Conservation (phyloP, 2,888 invertebrate species). For the Apamea anceps region DNA sequence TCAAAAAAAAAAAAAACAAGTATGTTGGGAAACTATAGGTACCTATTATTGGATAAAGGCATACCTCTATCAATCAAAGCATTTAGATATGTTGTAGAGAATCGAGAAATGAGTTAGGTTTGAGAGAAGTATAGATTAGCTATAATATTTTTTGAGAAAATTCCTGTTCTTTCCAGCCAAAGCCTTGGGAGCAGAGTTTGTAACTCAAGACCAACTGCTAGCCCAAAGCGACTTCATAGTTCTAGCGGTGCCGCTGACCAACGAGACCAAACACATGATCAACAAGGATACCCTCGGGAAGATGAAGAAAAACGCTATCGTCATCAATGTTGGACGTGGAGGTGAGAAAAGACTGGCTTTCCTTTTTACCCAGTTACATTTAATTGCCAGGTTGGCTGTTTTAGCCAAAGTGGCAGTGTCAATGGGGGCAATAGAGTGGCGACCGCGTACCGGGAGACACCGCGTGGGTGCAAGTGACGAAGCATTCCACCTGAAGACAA, state of each 20-base stretch:
- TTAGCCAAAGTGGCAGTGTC: not conserved
- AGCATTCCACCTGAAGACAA: not conserved
- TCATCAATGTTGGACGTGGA: slow-evolving; percentile 96
- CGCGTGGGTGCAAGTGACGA: not conserved
- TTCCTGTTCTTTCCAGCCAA: slow-evolving; percentile 72
- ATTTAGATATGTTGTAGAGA: not conserved
- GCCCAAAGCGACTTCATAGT: slow-evolving; percentile 96
- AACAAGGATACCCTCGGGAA: slow-evolving; percentile 93
- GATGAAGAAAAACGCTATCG: slow-evolving; percentile 97
- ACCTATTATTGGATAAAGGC: not conserved
- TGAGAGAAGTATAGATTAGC: not conserved
- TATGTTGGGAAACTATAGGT: not conserved
- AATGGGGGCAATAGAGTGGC: not conserved
- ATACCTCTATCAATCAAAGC: not conserved
- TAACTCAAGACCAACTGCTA: slow-evolving; percentile 93
- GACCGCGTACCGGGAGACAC: not conserved
- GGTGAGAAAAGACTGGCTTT: slow-evolving; percentile 81
- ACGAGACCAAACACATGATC: slow-evolving; percentile 95
- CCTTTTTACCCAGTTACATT: not conserved
- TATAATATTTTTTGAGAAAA: not conserved
- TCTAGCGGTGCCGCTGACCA: slow-evolving; percentile 94
- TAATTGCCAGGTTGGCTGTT: not conserved
- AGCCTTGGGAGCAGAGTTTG: slow-evolving; percentile 91
- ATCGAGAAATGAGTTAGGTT: not conserved
- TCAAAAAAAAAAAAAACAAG: no score